phyloP scores from a whole-genome alignment of 1,140 invertebrate species.

The Bicyclus anynana region DNA sequence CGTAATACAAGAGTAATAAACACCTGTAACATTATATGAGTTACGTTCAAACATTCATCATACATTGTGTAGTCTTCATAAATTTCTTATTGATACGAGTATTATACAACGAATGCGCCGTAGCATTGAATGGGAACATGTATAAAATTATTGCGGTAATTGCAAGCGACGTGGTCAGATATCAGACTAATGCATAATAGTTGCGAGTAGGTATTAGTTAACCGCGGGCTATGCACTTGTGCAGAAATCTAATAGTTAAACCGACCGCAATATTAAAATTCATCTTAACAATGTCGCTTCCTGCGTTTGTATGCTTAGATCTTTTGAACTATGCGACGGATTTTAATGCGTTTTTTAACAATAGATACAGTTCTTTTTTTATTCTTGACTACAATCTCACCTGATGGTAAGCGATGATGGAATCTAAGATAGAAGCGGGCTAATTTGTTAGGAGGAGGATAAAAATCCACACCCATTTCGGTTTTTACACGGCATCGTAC shows the following conservation, averaged over 20 bases:
- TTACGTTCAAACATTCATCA: neutral
- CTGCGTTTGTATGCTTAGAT: too few species aligned
- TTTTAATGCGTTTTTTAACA: too few species aligned
- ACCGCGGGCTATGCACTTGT: neutral
- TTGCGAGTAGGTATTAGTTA: neutral
- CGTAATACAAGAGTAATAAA: too few species aligned
- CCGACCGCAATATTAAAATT: conserved; percentile 1
- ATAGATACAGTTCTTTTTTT: too few species aligned
- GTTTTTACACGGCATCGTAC: too few species aligned
- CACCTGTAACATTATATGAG: neutral
- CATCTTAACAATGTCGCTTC: neutral
- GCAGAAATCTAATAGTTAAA: neutral
- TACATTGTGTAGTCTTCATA: neutral
- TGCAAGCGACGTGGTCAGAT: neutral
- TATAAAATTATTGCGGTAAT: neutral
- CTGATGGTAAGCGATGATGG: too few species aligned
- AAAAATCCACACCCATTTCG: too few species aligned
- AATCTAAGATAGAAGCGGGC: too few species aligned
- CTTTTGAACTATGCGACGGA: too few species aligned
- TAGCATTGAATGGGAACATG: neutral
- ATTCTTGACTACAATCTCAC: neutral
- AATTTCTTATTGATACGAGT: neutral
- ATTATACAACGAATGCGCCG: neutral
- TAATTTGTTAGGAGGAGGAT: too few species aligned
- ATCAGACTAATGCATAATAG: neutral